These are phyloP conservation scores for Darevskia mixta DNA, from an alignment of 2,797 vertebrate species.

Conservation along the genomic window DNA sequence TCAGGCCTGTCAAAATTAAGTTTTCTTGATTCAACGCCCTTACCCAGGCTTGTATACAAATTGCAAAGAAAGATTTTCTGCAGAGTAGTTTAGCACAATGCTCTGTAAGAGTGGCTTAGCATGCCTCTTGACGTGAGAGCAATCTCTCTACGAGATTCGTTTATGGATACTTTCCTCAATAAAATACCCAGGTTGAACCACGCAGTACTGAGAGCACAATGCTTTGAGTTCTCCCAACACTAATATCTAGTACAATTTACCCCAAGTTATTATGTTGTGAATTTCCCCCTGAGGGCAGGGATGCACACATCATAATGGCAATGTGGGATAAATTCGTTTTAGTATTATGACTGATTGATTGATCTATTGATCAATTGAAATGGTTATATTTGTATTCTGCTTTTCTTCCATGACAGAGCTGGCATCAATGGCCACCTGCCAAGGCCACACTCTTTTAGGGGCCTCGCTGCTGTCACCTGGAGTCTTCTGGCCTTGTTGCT, in stretches of 20 bases:
- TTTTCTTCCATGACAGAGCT: neutral
- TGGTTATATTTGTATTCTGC: neutral
- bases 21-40: slow-evolving; percentile 84
- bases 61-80: slow-evolving; percentile 51
- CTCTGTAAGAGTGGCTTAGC: slow-evolving; percentile 43
- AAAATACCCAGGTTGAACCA: neutral
- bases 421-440: neutral
- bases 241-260: neutral
- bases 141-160: slow-evolving; percentile 47
- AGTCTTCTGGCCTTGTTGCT: neutral
- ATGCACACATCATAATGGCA: neutral
- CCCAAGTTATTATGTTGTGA: neutral
- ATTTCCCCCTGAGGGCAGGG: neutral
- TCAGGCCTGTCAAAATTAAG: slow-evolving; percentile 94
- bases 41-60: slow-evolving; percentile 76
- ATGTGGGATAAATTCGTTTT: neutral
- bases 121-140: slow-evolving; percentile 55
- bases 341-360: no score
- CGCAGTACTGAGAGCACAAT: neutral
- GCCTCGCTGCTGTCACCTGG: neutral
- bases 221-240: neutral
- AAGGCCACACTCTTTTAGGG: neutral
- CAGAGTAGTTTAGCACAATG: slow-evolving; percentile 53
- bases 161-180: slow-evolving; percentile 29
- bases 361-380: neutral